Evolutionary conservation across 2,113 vertebrate genomes (phyloP).

Genomic region (Aptenodytes patagonicus): DNA sequence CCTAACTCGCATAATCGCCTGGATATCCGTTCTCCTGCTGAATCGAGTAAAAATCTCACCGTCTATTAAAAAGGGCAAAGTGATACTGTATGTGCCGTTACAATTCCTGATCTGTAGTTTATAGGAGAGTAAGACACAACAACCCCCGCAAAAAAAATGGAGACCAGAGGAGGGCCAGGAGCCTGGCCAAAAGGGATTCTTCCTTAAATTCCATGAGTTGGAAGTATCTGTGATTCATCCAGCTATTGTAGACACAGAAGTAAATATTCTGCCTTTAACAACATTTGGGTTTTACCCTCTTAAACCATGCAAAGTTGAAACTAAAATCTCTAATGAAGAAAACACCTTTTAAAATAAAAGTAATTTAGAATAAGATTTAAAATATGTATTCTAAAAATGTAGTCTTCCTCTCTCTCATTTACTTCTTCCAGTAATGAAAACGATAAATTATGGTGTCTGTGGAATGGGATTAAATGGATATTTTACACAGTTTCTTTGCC

Average conservation of each 20-base stretch:
- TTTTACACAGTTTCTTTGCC: neutral
- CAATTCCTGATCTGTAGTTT: neutral
- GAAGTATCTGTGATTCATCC: neutral
- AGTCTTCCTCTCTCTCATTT: neutral
- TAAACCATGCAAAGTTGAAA: neutral
- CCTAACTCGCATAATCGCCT: neutral
- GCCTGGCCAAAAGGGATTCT: neutral
- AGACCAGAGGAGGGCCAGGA: neutral
- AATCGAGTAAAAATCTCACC: neutral
- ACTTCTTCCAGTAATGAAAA: neutral
- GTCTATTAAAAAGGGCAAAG: neutral
- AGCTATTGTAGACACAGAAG: neutral
- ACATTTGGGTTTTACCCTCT: neutral
- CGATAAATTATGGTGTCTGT: neutral
- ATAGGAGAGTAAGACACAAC: neutral
- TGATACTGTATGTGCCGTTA: neutral
- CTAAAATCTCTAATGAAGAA: neutral
- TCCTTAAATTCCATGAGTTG: neutral
- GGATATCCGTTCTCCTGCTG: neutral
- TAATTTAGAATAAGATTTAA: neutral
- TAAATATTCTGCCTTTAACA: neutral
- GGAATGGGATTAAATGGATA: neutral
- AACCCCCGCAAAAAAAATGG: neutral
- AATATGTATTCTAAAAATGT: neutral
- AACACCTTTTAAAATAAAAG: neutral